Evolutionary conservation across 1,140 invertebrate genomes (phyloP).

Genomic region (Oedothorax gibbosus): DNA sequence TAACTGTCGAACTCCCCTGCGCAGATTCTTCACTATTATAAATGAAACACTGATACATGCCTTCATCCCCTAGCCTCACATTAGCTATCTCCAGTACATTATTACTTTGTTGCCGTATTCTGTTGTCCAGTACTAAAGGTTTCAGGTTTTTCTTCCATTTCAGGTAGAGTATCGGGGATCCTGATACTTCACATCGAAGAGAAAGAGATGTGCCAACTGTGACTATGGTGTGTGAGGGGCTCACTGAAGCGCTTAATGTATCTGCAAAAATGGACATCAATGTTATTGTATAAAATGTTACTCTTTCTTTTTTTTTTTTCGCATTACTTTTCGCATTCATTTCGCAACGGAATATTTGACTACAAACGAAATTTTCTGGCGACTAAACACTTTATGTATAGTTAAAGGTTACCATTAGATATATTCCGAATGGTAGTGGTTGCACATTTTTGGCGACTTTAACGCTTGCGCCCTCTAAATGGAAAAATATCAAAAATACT

Average conservation of each 20-base stretch:
- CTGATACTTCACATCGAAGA: slow-evolving; percentile 59
- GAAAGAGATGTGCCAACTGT: slow-evolving; percentile 50
- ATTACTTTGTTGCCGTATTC: slow-evolving; percentile 57
- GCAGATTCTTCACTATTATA: slow-evolving; percentile 90
- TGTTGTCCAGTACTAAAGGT: slow-evolving; percentile 37
- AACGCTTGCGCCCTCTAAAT: no score
- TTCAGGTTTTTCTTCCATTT: slow-evolving; percentile 59
- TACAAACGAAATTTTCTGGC: no score
- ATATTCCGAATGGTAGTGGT: no score
- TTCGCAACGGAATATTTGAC: no score
- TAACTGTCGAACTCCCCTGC: slow-evolving; percentile 68
- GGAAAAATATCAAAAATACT: no score
- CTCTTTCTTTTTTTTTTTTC: no score
- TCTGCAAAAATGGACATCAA: slow-evolving; percentile 17
- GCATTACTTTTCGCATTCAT: no score
- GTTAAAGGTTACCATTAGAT: no score
- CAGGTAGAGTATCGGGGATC: slow-evolving; percentile 48
- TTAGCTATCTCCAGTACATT: slow-evolving; percentile 64
- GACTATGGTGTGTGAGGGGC: slow-evolving; percentile 33
- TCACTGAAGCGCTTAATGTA: slow-evolving; percentile 19
- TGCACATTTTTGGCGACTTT: no score
- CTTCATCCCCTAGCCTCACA: slow-evolving; percentile 93
- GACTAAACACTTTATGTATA: no score
- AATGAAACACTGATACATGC: slow-evolving; percentile 98
- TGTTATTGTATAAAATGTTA: neutral